Base-by-base conservation (phyloP, 2,113 vertebrate genomes). In the Nematolebias whitei region DNA sequence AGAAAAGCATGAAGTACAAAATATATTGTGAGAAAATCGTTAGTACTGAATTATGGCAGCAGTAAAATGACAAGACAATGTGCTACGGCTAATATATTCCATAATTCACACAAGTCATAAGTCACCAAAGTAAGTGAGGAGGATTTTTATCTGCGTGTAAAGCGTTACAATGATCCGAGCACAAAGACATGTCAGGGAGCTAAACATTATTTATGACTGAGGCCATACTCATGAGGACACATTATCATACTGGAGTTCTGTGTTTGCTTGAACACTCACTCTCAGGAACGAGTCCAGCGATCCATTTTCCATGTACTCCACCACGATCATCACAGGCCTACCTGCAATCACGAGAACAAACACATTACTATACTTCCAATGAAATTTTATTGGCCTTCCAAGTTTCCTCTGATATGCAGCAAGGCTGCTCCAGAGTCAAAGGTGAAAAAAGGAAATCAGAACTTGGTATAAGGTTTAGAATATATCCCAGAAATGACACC, bases 251-350 rank as follows among this genome's bases (percentile, higher is more conserved):
- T 20, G 1, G 10, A 52, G 10, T 51, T 58, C 24, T 68, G 47
- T 35, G 29, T 26, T 52, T 35, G 32, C 32, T 35, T 43, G 38
- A 57, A 55, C 26, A 84, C 96, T 96, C 84, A 98, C 96, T 93
- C 96, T 91, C 75, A 98, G 90, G 83, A 98, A 98, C 14, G 96
- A 98, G 88, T 98, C 96, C 54, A 98, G 89, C 22, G 96, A 98
- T 89, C 96, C 96, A 68, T 98, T 98, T 86, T 98, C 96, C 96
- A 98, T 96, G 65, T 96, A 97, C 88, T 98, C 96, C 85, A 98
- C 96, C 78, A 98, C 96, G 55, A 98, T 98, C 96, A 98, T 98
- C 75, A 98, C 95, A 55, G 96, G 96, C 83, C 96, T 91, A 88
- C 96, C 96, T 98, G 93, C 58, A 92, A 90, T 90, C 43, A 94